Conservation (phyloP, 2,888 invertebrate species). For the Orgyia antiqua region DNA sequence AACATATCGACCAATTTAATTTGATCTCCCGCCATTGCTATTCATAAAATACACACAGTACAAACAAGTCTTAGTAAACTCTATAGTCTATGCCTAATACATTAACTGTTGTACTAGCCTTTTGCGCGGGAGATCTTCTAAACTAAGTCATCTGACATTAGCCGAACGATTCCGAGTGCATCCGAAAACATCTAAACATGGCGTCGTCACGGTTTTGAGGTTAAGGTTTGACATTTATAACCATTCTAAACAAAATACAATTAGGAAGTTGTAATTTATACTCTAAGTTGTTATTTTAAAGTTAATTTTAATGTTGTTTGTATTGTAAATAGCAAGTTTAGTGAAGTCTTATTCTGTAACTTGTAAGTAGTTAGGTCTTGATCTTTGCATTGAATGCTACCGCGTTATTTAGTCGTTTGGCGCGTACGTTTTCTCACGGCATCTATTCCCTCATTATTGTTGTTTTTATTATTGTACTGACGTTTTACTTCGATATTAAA, state of each 20-base stretch:
- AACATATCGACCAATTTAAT: slow-evolving; percentile 31
- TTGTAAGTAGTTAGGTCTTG: slow-evolving; percentile 57
- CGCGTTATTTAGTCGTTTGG: slow-evolving; percentile 45
- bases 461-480: slow-evolving; percentile 41
- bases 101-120: slow-evolving; percentile 7
- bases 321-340: slow-evolving; percentile 46
- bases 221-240: slow-evolving; percentile 75
- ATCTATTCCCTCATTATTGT: slow-evolving; percentile 45
- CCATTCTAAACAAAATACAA: slow-evolving; percentile 47
- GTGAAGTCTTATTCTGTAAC: slow-evolving; percentile 56
- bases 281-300: slow-evolving; percentile 37
- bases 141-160: slow-evolving; percentile 35
- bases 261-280: slow-evolving; percentile 19
- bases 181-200: slow-evolving; percentile 59
- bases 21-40: slow-evolving; percentile 30
- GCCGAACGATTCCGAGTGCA: slow-evolving; percentile 48
- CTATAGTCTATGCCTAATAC: not conserved
- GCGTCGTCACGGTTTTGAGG: slow-evolving; percentile 75
- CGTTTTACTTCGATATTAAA: slow-evolving; percentile 32
- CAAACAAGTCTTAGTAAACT: no score
- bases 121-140: slow-evolving; percentile 30
- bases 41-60: slow-evolving; percentile 18
- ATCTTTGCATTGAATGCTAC: slow-evolving; percentile 70
- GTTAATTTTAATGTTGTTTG: slow-evolving; percentile 25
- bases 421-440: slow-evolving; percentile 56